A percentile compares a stretch with the other conserved stretches of the same genome.
These are phyloP conservation scores for Acanthopagrus latus DNA, from an alignment of 2,797 vertebrate genomes.

Conservation along the genomic window DNA sequence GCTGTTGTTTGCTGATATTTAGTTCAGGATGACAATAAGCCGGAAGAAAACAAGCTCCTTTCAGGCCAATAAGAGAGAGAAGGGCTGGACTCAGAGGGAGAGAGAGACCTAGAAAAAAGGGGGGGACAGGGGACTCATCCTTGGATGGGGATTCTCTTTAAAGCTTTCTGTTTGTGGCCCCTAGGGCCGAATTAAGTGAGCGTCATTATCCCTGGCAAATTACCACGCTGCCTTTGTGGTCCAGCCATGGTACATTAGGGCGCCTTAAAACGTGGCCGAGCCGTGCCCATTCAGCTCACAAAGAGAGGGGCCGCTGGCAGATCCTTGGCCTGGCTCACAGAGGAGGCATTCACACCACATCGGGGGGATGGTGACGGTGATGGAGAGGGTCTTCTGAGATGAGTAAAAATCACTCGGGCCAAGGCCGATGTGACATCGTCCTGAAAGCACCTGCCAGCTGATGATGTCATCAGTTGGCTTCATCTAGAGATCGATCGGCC, in stretches of 20 bases:
- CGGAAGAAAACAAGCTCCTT: constrained; percentile 86
- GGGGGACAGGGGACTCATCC: constrained; percentile 74
- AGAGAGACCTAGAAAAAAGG: constrained; percentile 36
- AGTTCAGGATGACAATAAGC: constrained; percentile 81
- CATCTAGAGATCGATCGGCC: neutral
- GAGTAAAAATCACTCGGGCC: constrained; percentile 58
- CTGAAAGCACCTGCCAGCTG: constrained; percentile 38
- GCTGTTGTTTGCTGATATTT: constrained; percentile 86
- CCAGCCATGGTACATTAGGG: constrained; percentile 89
- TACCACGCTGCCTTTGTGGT: constrained; percentile 86
- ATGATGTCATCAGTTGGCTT: constrained; percentile 62
- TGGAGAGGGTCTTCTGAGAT: constrained; percentile 66
- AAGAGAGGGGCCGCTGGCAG: constrained; percentile 88
- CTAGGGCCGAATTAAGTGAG: constrained; percentile 83
- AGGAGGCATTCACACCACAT: constrained; percentile 87
- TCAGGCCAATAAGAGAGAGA: constrained; percentile 70
- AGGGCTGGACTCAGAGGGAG: constrained; percentile 37
- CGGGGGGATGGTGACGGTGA: constrained; percentile 51
- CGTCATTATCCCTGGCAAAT: constrained; percentile 91
- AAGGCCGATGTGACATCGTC: constrained; percentile 28
- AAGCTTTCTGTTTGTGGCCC: constrained; percentile 83
- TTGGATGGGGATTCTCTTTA: constrained; percentile 65
- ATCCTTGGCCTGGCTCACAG: constrained; percentile 90
- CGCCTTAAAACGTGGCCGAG: constrained; percentile 86
- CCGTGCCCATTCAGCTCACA: constrained; percentile 88